phyloP scores from a whole-genome alignment of 2,797 vertebrate genomes.

The Potorous gilbertii region DNA sequence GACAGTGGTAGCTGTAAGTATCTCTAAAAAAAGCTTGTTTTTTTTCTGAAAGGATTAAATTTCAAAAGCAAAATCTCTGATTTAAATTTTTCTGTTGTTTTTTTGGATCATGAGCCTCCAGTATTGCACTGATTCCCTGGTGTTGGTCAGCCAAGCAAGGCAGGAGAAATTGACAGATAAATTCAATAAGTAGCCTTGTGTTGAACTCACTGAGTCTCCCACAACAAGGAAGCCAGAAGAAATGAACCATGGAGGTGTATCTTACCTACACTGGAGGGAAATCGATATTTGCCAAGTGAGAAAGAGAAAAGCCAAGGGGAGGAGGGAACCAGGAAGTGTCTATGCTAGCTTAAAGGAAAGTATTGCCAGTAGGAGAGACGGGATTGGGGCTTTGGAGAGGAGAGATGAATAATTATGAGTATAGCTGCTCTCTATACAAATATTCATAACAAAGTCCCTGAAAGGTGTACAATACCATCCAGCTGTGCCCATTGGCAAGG shows the following conservation, averaged over 20 bases:
- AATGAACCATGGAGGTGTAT: constrained; percentile 36
- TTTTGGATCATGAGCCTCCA: constrained; percentile 13
- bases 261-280: background rate
- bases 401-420: background rate
- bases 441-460: background rate
- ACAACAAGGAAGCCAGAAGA: constrained; percentile 56
- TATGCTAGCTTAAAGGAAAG: background rate
- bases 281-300: constrained; percentile 26
- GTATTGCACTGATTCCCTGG: constrained; percentile 37
- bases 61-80: constrained; percentile 1
- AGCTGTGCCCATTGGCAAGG: background rate
- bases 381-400: background rate
- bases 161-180: constrained; percentile 57
- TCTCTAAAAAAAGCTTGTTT: background rate
- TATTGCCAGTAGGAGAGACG: background rate
- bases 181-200: constrained; percentile 58
- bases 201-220: constrained; percentile 46
- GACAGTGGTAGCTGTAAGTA: background rate
- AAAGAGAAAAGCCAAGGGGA: background rate
- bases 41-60: constrained; percentile 3
- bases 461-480: background rate
- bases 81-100: constrained; percentile 48
- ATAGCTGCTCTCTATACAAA: background rate
- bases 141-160: constrained; percentile 54
- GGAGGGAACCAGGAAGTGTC: background rate